Percentiles rank a stretch among this genome's conserved stretches.
Conservation (phyloP, 2,888 invertebrate species). For the Eumacrocentrus americanus region DNA sequence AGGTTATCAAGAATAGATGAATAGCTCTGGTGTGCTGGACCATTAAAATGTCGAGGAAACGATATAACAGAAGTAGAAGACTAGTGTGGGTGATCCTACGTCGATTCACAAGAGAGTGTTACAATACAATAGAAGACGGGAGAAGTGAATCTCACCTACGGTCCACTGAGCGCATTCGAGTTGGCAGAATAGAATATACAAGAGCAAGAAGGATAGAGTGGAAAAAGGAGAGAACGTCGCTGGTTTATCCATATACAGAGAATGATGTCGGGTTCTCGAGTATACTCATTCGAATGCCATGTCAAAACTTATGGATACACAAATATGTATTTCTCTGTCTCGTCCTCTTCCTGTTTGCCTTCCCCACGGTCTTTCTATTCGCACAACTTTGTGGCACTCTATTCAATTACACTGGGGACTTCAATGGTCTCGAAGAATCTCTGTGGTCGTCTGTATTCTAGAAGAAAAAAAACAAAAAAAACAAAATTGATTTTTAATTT, state of each 20-base stretch:
- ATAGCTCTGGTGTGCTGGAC: neutral
- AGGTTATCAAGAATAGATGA: neutral
- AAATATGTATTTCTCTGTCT: conserved; percentile 1
- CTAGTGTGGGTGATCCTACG: neutral
- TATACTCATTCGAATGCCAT: conserved; percentile 37
- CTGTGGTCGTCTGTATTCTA: neutral
- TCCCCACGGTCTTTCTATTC: conserved; percentile 20
- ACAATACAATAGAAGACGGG: conserved; percentile 15
- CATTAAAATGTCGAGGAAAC: neutral
- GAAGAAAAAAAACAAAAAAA: no score
- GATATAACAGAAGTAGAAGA: neutral
- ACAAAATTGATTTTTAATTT: no score
- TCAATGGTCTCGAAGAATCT: conserved; percentile 26
- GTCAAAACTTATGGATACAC: conserved; percentile 41
- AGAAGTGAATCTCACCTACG: conserved; percentile 23
- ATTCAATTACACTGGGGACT: conserved; percentile 51
- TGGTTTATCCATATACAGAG: conserved; percentile 46
- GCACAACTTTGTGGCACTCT: conserved; percentile 42
- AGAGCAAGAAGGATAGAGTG: neutral
- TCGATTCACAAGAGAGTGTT: conserved; percentile 13
- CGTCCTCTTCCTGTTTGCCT: conserved; percentile 15
- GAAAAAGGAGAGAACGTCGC: conserved; percentile 20
- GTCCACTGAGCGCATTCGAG: conserved; percentile 36
- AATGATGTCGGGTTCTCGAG: conserved; percentile 42
- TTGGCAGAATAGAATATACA: conserved; percentile 37